Base-by-base conservation (phyloP, 2,888 invertebrate species). In the Caenorhabditis sp. region DNA sequence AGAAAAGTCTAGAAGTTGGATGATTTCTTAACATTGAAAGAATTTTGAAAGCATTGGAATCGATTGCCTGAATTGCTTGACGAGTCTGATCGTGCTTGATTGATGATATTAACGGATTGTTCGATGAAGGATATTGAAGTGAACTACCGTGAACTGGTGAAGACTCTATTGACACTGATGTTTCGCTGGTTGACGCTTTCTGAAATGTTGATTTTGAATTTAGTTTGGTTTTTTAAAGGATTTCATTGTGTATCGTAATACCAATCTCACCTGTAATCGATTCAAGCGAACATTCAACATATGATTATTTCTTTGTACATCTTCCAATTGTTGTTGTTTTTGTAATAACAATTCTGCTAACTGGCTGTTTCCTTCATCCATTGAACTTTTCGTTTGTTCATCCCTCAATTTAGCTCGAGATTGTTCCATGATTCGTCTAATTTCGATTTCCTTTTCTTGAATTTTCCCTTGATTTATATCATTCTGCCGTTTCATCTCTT, bases 271-370 rank as follows among this genome's bases (percentile, higher is more conserved):
- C 74, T 77, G 77, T 12, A 78, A 53, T 38, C 93, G 92, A 88
- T 95, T 95, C 83, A 95, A 88, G 87, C 95, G 94, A 82, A 95
- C 90, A 80, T 91, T 91, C 61, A 95, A 89, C 23, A 94, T 93
- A 90, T 94, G 94, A 87, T 93, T 92, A 85, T 95, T 95, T 0
- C 93, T 93, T 64, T 93, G 91, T 53, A 94, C 90, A 23, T 92
- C 90, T 88, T 95, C 95, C n/a, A 95, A 90, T 79, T 92, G 91
- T 54, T 92, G 92, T 89, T 95, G 95, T 87, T 93, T 94, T 85
- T 93, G 91, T 66, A 95, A 93, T 43, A 95, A 90, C 38, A 75
- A 43, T 52, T 78, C 80, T 12, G 63, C 54, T 38, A 71, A 38
- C 38, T 62, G 76, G 12, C 63, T 25, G 3, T 63, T 31, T 10